phyloP scores from a whole-genome alignment of 1,140 invertebrate genomes.

The Gonatopus flavifemur region DNA sequence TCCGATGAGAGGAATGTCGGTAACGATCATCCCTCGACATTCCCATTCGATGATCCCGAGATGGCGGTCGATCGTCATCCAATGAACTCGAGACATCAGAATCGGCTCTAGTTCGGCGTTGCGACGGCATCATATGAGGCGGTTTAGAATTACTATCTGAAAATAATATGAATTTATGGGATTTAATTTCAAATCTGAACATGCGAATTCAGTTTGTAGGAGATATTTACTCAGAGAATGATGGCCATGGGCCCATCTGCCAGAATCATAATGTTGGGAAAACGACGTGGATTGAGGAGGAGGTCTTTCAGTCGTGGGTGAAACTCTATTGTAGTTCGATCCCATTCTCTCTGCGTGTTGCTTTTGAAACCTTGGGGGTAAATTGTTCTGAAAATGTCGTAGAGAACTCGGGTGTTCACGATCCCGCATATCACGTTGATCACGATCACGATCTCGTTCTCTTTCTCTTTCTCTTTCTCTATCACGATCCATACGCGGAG shows the following conservation, averaged over 20 bases:
- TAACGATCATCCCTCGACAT: constrained; percentile 41
- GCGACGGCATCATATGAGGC: constrained; percentile 35
- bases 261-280: constrained; percentile 57
- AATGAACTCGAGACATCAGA: constrained; percentile 44
- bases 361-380: constrained; percentile 84
- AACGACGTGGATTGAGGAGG: constrained; percentile 46
- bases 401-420: constrained; percentile 62
- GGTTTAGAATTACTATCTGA: constrained; percentile 40
- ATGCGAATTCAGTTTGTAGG: too few relatives aligned
- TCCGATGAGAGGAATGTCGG: constrained; percentile 39
- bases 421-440: constrained; percentile 39
- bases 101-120: constrained; percentile 46
- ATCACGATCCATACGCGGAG: constrained; percentile 42
- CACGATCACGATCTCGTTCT: constrained; percentile 8
- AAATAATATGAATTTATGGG: constrained; percentile 20
- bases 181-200: constrained; percentile 3
- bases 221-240: constrained; percentile 45
- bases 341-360: constrained; percentile 63
- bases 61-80: constrained; percentile 48
- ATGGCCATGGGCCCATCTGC: constrained; percentile 47
- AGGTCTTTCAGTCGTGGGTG: constrained; percentile 46
- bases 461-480: constrained; percentile 49
- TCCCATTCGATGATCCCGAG: constrained; percentile 40
- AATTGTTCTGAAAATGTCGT: constrained; percentile 74
- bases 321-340: constrained; percentile 45